Base-by-base conservation (phyloP, 2,797 vertebrate species). In the Eptatretus atami region DNA sequence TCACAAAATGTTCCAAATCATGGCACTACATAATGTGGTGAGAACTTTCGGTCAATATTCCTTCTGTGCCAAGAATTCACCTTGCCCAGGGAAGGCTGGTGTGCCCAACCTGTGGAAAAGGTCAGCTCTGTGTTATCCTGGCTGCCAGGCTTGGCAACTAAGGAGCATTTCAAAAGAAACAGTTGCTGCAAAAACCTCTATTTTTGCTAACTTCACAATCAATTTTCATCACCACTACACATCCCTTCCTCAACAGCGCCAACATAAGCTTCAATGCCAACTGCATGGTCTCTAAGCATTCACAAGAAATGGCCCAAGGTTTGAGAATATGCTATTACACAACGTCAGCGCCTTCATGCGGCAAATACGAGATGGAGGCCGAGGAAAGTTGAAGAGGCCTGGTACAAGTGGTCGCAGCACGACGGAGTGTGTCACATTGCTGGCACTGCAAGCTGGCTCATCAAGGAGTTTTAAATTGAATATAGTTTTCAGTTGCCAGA, bases 351-450 rank as follows among this genome's bases (percentile, higher is more conserved):
- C 81, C 86, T 67, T 96, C 90, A 73, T 95, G 88, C 0, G 83
- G 82, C 71, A 92, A 71, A 70, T 93, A 94, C 1, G 83, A 86
- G 69, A 96, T 77, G 0, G 84, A 79, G 0, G 88, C 88, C 0
- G 86, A 94, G 44, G 86, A 95, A 96, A 96, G 74, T 95, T 96
- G 65, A 96, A 94, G 73, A 94, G 92, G 0, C 87, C 90, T 0
- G 86, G 85, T 70, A 94, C 90, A 65, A 96, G 76, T 15, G 88
- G 88, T 44, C 85, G 78, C 70, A 95, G 65, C 53, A 95, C 88
- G 65, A 94, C 87, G 0, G 88, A 94, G 73, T 96, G 88, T 64
- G 86, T 93, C 12, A 95, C 84, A 0, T 95, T 96, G 70, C 88
- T 94, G 1, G 82, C 87, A 15, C 87, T 95, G 71, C 12, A 52